Base-by-base conservation (phyloP, 2,888 invertebrate species). In the Noctua janthe region DNA sequence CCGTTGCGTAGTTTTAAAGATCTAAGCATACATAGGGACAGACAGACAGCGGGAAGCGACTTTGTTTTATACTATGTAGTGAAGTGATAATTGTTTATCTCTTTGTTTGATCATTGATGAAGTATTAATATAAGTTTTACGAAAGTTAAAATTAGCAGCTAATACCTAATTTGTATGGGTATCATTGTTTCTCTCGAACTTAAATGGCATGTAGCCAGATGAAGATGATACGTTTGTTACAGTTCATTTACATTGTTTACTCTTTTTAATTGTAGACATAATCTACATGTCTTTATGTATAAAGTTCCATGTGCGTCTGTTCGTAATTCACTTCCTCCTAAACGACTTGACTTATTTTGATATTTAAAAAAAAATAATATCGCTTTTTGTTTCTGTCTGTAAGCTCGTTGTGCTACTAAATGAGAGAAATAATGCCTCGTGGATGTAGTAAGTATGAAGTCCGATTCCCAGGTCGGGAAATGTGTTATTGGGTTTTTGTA, bases 211-310 rank as follows among this genome's bases (percentile, higher is more conserved):
- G 0, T 1, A 71, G 74, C 83, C 83, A 84, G 66, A 62, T 67
- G 15, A 71, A 80, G 54, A 56, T 67, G 23, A 71, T 71, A n/a
- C 2, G 20, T 56, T 56, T 62, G 43, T 67, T 71, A 49, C 47
- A 59, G 80, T 80, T 84, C 70, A 70, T 59, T 83, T 47, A 71
- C 85, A 62, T 80, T 80, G 71, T 73, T 80, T 84, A 71, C 62
- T 71, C 20, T 82, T 43, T 6, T 43, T 67, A n/a, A 67, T 43
- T 64, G 8, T 64, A 35, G 35, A 35, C 35, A 35, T 35, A 35
- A 35, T 35, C 35, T 35, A 35, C 35, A 35, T 35, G 35, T 35
- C 35, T 35, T 35, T 35, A 23, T 56, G 56, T 56, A n/a, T 11
- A 56, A 56, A 23, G n/a, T 23, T 56, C 35, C 35, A 56, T 56